phyloP scores from a whole-genome alignment of 2,797 vertebrate genomes.

The Clarias platycephalus region DNA sequence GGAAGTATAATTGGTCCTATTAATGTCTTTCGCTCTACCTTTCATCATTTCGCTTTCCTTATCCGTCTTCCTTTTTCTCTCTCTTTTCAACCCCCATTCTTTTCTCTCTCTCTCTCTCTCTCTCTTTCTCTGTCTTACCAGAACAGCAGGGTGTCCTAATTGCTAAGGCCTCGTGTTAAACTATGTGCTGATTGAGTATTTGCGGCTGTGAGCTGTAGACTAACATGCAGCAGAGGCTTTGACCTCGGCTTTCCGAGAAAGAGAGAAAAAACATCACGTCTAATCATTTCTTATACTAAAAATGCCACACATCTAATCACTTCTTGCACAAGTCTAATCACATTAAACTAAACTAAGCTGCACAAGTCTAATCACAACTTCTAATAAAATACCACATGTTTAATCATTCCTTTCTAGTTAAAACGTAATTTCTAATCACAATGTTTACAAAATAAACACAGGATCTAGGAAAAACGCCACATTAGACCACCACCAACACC shows the following conservation, averaged over 20 bases:
- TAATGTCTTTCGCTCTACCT: constrained; percentile 13
- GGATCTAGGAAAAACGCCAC: not conserved
- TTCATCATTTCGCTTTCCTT: constrained; percentile 25
- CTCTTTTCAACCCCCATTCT: not conserved
- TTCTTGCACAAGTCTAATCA: not conserved
- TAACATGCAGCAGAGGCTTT: constrained; percentile 33
- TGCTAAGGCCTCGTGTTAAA: constrained; percentile 50
- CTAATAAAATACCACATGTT: constrained; percentile 1
- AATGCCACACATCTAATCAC: not conserved
- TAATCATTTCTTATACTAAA: constrained; percentile 22
- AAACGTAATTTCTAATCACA: not conserved
- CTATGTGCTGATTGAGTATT: constrained; percentile 54
- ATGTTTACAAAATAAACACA: not conserved
- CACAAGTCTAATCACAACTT: not conserved
- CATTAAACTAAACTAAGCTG: not conserved
- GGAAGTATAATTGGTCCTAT: constrained; percentile 29
- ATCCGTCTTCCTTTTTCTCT: constrained; percentile 12
- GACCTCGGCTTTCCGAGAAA: constrained; percentile 16
- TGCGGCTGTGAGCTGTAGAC: constrained; percentile 45
- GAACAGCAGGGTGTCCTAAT: constrained; percentile 50
- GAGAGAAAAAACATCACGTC: not conserved
- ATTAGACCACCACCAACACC: not conserved
- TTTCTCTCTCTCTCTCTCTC: constrained; percentile 20
- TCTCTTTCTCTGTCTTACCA: constrained; percentile 6
- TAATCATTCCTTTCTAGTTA: not conserved